Conservation (phyloP, 2,113 vertebrate species). For the Chrysemys picta region DNA sequence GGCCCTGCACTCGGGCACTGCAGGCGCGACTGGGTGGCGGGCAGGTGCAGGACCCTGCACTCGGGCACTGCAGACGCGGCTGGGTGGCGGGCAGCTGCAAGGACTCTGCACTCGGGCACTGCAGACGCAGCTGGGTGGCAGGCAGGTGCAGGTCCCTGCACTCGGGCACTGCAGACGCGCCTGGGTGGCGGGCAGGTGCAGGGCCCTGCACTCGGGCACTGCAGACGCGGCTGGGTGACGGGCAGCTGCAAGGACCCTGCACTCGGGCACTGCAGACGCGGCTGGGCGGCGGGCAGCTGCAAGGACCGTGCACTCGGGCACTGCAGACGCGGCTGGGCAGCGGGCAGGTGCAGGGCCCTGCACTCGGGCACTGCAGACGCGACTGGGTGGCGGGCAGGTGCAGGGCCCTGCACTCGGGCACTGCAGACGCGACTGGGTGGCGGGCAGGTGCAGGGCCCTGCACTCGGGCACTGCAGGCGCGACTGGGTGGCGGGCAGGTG, state of each 20-base stretch:
- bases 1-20: too few species aligned
- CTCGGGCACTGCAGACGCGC: neutral
- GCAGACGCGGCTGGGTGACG: neutral
- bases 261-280: too few species aligned
- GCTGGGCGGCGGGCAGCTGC: neutral
- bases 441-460: neutral
- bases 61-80: neutral
- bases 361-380: neutral
- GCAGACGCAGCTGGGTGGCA: neutral
- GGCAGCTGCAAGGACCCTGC: neutral
- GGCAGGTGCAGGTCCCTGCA: too few species aligned
- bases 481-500: neutral
- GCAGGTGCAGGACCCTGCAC: neutral
- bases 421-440: neutral
- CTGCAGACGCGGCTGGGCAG: neutral
- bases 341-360: accelerated
- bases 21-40: neutral
- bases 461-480: neutral
- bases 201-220: neutral
- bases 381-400: neutral
- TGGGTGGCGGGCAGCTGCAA: neutral
- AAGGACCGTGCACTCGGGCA: neutral
- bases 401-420: neutral
- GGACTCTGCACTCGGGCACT: neutral
- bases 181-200: neutral